These are phyloP conservation scores for Pangasianodon hypophthalmus DNA, from an alignment of 2,113 vertebrate genomes.

Conservation along the genomic window DNA sequence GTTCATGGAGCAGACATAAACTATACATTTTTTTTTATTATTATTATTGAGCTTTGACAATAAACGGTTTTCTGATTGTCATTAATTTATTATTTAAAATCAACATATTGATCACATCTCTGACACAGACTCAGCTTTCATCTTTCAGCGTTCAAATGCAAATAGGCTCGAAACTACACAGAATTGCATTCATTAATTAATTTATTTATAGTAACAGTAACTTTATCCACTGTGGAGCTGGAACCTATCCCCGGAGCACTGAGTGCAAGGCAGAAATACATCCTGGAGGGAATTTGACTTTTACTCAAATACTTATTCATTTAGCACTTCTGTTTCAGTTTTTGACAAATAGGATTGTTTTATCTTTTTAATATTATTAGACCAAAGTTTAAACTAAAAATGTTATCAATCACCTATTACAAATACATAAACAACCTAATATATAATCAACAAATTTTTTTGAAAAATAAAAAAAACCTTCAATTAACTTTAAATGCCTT, in stretches of 20 bases:
- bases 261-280: not conserved
- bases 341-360: no score
- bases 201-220: not conserved
- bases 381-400: no score
- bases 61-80: not conserved
- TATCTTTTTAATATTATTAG: no score
- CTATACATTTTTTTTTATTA: no score
- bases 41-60: no score
- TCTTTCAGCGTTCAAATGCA: not conserved
- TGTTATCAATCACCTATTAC: not conserved
- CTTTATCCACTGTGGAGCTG: not conserved
- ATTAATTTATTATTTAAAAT: no score
- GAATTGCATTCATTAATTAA: no score
- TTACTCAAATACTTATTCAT: not conserved
- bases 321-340: not conserved
- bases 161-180: no score
- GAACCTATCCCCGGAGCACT: not conserved
- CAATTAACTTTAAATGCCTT: not conserved
- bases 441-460: not conserved
- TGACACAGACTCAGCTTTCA: not conserved
- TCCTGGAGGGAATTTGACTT: not conserved
- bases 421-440: not conserved
- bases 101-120: no score
- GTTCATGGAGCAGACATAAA: no score
- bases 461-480: not conserved